Percentiles rank a stretch among this genome's conserved stretches.
Evolutionary conservation across 1,140 invertebrate genomes (phyloP).

Genomic region (Bombus balteatus): DNA sequence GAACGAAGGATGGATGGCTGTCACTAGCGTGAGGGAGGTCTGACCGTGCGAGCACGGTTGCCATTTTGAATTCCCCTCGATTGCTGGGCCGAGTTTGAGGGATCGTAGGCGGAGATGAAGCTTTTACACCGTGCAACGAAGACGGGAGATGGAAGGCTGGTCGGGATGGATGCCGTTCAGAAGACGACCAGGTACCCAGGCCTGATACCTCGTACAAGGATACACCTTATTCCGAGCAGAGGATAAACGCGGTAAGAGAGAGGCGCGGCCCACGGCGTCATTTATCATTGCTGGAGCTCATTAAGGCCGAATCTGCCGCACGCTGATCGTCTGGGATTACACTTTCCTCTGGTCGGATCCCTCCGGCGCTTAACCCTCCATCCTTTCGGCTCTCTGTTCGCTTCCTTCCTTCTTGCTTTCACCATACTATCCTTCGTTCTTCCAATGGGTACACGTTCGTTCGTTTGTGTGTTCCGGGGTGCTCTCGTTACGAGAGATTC

Average conservation of each 20-base stretch:
- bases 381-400: constrained; percentile 36
- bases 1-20: constrained; percentile 74
- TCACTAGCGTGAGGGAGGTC: constrained; percentile 72
- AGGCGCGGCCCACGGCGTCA: constrained; percentile 76
- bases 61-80: constrained; percentile 81
- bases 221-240: constrained; percentile 72
- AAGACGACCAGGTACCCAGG: constrained; percentile 36
- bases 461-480: constrained; percentile 19
- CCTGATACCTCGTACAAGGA: constrained; percentile 68
- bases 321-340: constrained; percentile 79
- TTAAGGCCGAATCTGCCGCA: constrained; percentile 80
- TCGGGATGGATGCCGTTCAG: constrained; percentile 67
- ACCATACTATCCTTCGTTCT: constrained; percentile 15
- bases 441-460: neutral
- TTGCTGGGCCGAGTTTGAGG: constrained; percentile 78
- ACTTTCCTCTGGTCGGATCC: constrained; percentile 70
- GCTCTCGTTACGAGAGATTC: constrained; percentile 17
- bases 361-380: constrained; percentile 72
- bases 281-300: constrained; percentile 81
- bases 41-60: constrained; percentile 65
- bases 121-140: constrained; percentile 72
- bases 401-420: constrained; percentile 40
- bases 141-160: constrained; percentile 72
- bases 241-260: constrained; percentile 72
- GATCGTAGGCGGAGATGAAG: constrained; percentile 82